Evolutionary conservation across 2,888 invertebrate species (phyloP), one percentile per base, ranked within the genome.

Genomic region (Oasisia sp.): DNA sequence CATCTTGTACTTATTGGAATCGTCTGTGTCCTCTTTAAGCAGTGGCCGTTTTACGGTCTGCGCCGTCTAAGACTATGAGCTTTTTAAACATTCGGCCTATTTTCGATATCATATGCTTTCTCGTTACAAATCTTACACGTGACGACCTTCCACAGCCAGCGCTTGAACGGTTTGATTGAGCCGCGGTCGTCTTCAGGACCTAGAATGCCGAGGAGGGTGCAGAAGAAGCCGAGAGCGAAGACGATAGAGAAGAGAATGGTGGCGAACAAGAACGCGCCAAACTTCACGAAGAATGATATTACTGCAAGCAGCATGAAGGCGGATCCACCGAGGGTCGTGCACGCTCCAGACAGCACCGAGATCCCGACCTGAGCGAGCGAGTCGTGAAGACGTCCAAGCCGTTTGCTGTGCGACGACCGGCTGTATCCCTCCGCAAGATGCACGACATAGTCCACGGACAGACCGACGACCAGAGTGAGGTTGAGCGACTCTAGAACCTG

Each of bases 341-440:
- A 93, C 14, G 95, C 95, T 2, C 95, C 95, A n/a, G 95, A 95
- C 44, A 95, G 93, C 12, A 95, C 94, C 0, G 95, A 95, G 14
- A 94, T 94, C 0, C 94, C 95, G 93, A 95, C 94, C 91, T 94
- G 93, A 89, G 95, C 95, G 44, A 96, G 93, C 94, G 95, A 94
- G 92, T 95, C 94, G 38, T 93, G 94, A 9, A 95, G 94, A 45
- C 95, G 94, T n/a, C 94, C 94, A 58, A 92, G 92, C 89, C 96
- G 93, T 94, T 95, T 94, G 8, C 91, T n/a, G 92, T 93, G 94
- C n/a, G 93, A 91, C 1, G 95, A 95, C 91, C 94, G 93, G 92
- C 95, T 94, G 93, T 95, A 96, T 91, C 95, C 95, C 91, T 95
- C 95, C 89, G 95, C 95, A 89, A 95, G 92, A 91, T 95, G 95